Percentiles rank a stretch among this genome's conserved stretches.
Conservation (phyloP, 1,140 invertebrate species). For the Globodera ellingtonae region DNA sequence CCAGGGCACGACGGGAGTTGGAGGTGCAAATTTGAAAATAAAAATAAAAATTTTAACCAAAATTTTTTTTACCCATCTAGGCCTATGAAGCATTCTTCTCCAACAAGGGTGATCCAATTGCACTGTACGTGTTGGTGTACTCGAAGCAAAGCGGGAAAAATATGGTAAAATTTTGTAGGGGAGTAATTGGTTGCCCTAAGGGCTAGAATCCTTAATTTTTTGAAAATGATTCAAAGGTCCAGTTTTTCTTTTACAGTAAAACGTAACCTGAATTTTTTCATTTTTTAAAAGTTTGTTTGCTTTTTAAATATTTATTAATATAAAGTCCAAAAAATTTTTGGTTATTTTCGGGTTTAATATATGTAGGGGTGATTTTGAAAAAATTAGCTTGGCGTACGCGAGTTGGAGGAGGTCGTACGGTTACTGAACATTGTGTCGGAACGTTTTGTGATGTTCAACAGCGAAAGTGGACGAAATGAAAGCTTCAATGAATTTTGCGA, state of each 20-base stretch:
- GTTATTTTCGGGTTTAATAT: too few relatives aligned
- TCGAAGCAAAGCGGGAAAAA: conserved; percentile 55
- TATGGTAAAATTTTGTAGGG: conserved; percentile 33
- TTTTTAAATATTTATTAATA: too few relatives aligned
- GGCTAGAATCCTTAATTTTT: too few relatives aligned
- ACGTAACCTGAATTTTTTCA: too few relatives aligned
- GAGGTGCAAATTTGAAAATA: conserved; percentile 35
- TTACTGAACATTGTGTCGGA: conserved; percentile 55
- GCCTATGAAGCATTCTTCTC: conserved; percentile 59
- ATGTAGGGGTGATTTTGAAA: too few relatives aligned
- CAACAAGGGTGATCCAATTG: conserved; percentile 60
- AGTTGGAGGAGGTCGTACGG: conserved; percentile 58
- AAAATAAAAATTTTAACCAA: conserved; percentile 17
- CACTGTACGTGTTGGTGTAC: conserved; percentile 58
- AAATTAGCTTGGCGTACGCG: conserved; percentile 44
- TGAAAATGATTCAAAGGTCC: too few relatives aligned
- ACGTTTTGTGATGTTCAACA: conserved; percentile 52
- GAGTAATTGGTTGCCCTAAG: too few relatives aligned
- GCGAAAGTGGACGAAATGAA: conserved; percentile 37
- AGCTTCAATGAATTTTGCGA: conserved; percentile 58
- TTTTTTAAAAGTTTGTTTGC: too few relatives aligned
- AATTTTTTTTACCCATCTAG: conserved; percentile 38
- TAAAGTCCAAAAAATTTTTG: too few relatives aligned
- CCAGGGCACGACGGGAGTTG: conserved; percentile 54
- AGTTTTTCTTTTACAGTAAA: too few relatives aligned